Percentiles rank a stretch among this genome's conserved stretches.
phyloP scores from a whole-genome alignment of 2,113 vertebrate genomes.

The Leucosticte australis region DNA sequence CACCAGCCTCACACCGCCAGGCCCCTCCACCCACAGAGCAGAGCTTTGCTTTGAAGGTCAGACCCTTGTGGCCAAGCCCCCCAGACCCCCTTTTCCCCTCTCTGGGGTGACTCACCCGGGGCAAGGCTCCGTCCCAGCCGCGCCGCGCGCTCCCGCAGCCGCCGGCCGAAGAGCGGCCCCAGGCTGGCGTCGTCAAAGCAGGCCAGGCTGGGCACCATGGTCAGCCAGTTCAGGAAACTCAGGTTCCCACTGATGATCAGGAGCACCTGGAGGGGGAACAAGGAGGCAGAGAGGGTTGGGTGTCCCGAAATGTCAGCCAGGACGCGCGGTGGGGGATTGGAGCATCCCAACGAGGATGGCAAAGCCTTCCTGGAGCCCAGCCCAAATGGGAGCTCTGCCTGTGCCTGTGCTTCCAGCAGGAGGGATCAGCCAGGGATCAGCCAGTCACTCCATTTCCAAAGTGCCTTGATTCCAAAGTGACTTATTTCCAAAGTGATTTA shows the following conservation, averaged over 20 bases:
- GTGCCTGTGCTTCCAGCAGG: not conserved
- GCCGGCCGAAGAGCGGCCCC: conserved; percentile 75
- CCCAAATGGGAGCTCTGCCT: not conserved
- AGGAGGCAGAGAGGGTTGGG: not conserved
- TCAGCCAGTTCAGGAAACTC: conserved; percentile 97
- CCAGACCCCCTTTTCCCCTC: not conserved
- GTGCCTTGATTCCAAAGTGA: not conserved
- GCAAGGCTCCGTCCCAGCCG: not conserved
- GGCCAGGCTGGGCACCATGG: conserved; percentile 89
- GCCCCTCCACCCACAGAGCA: not conserved
- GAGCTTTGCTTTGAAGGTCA: fast-evolving
- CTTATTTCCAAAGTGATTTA: not conserved
- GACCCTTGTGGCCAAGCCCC: not conserved
- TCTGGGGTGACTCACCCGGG: conserved; percentile 61
- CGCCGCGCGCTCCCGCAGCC: conserved; percentile 31
- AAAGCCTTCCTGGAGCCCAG: not conserved
- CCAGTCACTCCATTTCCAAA: not conserved
- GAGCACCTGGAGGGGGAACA: conserved; percentile 65
- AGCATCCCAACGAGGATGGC: not conserved
- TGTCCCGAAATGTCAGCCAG: fast-evolving
- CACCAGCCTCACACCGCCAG: fast-evolving
- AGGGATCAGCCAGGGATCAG: not conserved
- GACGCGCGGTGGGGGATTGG: fast-evolving
- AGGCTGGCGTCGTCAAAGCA: conserved; percentile 89
- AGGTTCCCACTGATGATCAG: conserved; percentile 93